These are phyloP conservation scores for Scortum barcoo DNA, from an alignment of 2,113 vertebrate species.

Conservation along the genomic window DNA sequence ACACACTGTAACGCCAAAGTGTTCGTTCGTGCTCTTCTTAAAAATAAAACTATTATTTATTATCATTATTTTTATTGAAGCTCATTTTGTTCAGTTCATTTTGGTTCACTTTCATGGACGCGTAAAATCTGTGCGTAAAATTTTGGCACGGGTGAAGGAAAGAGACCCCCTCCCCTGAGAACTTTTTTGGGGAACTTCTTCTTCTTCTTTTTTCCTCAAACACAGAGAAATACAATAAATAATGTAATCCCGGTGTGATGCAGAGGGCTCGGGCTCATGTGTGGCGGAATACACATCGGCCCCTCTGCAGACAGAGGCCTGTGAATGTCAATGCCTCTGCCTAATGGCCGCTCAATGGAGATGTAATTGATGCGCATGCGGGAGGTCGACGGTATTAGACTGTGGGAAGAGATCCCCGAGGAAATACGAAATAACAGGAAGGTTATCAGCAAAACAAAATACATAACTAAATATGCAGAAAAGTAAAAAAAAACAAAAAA, in stretches of 20 bases:
- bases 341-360: constrained; percentile 81
- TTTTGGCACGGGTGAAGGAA: background rate
- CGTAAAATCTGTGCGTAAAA: constrained; percentile 6
- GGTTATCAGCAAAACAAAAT: constrained; percentile 7
- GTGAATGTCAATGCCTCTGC: constrained; percentile 84
- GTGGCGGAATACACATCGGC: constrained; percentile 83
- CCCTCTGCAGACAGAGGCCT: constrained; percentile 79
- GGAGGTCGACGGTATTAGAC: constrained; percentile 83
- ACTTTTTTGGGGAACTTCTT: background rate
- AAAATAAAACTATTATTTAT: too few relatives aligned
- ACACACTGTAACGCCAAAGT: background rate
- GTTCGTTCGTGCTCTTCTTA: too few relatives aligned
- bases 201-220: background rate
- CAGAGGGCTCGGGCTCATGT: constrained; percentile 36
- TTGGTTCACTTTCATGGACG: background rate
- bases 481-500: too few relatives aligned
- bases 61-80: too few relatives aligned
- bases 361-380: constrained; percentile 84
- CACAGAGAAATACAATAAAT: constrained; percentile 52
- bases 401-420: constrained; percentile 52
- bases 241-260: constrained; percentile 60
- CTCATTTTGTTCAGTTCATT: background rate
- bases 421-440: constrained; percentile 57
- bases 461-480: background rate
- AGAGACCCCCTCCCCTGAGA: background rate